A percentile compares a stretch with the other conserved stretches of the same genome.
phyloP scores from a whole-genome alignment of 2,113 vertebrate genomes.

The Pollachius pollachius region DNA sequence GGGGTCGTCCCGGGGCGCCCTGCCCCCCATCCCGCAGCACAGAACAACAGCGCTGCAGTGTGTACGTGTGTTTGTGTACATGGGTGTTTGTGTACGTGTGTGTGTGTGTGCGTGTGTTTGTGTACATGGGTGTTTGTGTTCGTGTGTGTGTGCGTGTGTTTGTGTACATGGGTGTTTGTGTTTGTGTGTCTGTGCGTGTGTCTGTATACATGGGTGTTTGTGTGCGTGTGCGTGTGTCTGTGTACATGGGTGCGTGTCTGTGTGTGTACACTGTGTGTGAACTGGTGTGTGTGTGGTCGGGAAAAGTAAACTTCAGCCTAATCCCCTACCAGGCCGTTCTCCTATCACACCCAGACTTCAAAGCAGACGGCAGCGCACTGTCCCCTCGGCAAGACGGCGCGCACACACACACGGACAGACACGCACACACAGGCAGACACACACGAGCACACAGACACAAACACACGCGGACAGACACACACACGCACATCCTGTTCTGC shows the following conservation, averaged over 20 bases:
- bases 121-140: no score
- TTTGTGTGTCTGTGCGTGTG: background rate
- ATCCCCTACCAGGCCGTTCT: conserved; percentile 44
- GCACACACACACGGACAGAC: background rate
- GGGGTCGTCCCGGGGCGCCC: conserved; percentile 51
- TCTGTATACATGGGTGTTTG: no score
- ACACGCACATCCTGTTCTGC: background rate
- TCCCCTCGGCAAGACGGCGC: no score
- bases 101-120: no score
- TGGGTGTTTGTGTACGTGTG: no score
- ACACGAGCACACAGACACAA: no score
- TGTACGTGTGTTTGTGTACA: background rate
- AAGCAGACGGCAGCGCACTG: background rate
- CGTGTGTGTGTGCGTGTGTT: background rate
- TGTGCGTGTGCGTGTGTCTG: no score
- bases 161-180: no score
- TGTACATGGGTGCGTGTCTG: background rate
- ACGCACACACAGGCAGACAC: conserved; percentile 28
- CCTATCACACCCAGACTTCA: conserved; percentile 73
- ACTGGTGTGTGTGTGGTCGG: no score
- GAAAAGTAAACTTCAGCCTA: conserved; percentile 37
- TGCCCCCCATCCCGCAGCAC: background rate
- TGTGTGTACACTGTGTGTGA: no score
- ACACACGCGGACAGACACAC: conserved; percentile 5
- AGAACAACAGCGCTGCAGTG: background rate